phyloP scores from a whole-genome alignment of 2,797 vertebrate species.

The Micrastur ruficollis region DNA sequence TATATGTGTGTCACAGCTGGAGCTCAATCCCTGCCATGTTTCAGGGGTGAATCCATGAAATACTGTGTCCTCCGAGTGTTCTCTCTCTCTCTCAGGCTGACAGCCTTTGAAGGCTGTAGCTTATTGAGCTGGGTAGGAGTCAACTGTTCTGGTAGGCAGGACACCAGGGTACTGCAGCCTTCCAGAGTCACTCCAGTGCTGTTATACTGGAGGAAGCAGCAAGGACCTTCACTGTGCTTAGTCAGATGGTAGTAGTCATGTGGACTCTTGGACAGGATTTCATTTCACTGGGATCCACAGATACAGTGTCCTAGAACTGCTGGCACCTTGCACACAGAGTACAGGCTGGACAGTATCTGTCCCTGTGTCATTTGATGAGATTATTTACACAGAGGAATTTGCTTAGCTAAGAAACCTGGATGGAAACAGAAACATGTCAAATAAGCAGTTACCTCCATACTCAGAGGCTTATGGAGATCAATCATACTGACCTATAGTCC shows the following conservation, averaged over 20 bases:
- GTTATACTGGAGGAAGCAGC: background rate
- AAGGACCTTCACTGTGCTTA: background rate
- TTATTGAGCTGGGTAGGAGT: background rate
- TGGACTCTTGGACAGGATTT: background rate
- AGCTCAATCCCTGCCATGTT: background rate
- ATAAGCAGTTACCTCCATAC: background rate
- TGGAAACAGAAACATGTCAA: background rate
- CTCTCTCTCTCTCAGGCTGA: background rate
- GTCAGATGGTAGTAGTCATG: background rate
- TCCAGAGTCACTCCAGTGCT: background rate
- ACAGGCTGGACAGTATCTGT: background rate
- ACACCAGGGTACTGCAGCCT: background rate
- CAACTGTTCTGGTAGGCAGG: background rate
- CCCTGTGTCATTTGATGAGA: background rate
- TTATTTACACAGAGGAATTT: conserved; percentile 7
- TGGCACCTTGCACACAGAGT: background rate
- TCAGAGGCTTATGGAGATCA: background rate
- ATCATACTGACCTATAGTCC: background rate
- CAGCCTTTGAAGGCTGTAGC: background rate
- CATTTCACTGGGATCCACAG: background rate
- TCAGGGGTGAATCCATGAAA: background rate
- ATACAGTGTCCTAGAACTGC: background rate
- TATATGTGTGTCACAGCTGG: background rate
- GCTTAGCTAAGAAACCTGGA: background rate
- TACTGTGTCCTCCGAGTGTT: background rate